Evolutionary conservation across 92 coral and sea anemone species (phyloP).

Genomic region (Heteractis magnifica): DNA sequence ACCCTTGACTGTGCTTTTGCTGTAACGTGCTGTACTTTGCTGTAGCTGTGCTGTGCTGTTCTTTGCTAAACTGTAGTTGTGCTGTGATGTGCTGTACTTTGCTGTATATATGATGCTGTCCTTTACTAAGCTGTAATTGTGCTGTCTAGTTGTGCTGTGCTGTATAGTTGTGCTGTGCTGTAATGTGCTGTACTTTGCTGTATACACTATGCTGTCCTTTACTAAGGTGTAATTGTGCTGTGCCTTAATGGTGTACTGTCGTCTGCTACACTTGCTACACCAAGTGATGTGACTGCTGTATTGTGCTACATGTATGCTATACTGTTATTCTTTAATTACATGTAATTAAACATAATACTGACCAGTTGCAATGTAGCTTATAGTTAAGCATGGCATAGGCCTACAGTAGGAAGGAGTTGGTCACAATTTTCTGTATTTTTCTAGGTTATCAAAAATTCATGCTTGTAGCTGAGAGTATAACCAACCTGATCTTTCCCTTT

Average conservation of each 20-base stretch:
- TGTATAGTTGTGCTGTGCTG: not conserved
- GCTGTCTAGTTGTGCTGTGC: not conserved
- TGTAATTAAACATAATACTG: not conserved
- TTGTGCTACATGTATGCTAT: too few species aligned
- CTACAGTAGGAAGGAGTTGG: too few species aligned
- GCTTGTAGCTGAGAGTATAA: conserved; percentile 88
- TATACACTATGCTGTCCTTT: not conserved
- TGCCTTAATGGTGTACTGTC: too few species aligned
- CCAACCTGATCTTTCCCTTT: conserved; percentile 81
- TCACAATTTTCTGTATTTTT: not conserved
- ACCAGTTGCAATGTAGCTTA: not conserved
- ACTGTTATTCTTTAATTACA: too few species aligned
- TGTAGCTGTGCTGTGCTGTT: not conserved
- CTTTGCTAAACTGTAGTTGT: not conserved
- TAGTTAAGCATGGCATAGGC: not conserved
- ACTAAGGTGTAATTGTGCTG: too few species aligned
- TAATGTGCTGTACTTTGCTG: not conserved
- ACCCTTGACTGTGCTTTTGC: not conserved
- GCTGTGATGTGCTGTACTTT: not conserved
- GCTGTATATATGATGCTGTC: not conserved
- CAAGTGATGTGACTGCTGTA: too few species aligned
- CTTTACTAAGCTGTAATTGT: not conserved
- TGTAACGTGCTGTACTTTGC: not conserved
- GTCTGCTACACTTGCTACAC: too few species aligned
- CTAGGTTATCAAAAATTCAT: conserved; percentile 85